Percentiles rank a stretch among this genome's conserved stretches.
These are phyloP conservation scores for Halichondria panicea DNA, from an alignment of 37 sponge, comb jelly and placozoan genomes.

Conservation along the genomic window DNA sequence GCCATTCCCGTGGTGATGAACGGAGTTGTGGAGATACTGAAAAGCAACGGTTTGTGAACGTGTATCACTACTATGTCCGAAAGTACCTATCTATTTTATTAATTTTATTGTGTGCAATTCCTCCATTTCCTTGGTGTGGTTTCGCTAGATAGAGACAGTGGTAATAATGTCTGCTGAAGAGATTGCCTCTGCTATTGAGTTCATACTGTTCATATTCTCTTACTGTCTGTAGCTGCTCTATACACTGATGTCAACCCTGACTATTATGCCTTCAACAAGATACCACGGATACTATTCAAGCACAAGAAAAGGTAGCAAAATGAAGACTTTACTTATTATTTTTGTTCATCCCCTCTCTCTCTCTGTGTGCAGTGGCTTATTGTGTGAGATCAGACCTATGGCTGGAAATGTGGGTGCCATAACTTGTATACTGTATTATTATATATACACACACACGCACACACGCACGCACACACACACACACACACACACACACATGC, in stretches of 20 bases:
- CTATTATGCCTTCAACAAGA: slow-evolving; percentile 24
- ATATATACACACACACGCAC: neutral
- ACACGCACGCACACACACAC: neutral
- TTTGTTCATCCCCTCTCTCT: too few species aligned
- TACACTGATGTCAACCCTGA: slow-evolving; percentile 25
- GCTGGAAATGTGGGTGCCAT: slow-evolving; percentile 26
- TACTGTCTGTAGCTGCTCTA: too few species aligned
- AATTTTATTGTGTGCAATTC: too few species aligned
- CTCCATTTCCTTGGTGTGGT: too few species aligned
- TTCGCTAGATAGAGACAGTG: too few species aligned
- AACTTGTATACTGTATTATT: neutral
- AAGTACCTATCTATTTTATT: too few species aligned
- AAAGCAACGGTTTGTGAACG: neutral
- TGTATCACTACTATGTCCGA: neutral
- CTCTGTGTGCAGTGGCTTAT: slow-evolving; percentile 22
- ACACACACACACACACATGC: neutral
- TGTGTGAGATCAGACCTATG: slow-evolving; percentile 26
- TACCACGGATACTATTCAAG: slow-evolving; percentile 24
- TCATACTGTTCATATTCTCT: too few species aligned
- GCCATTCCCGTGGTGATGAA: neutral
- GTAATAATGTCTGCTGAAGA: too few species aligned
- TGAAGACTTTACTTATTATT: too few species aligned
- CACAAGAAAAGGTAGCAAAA: slow-evolving; percentile 40
- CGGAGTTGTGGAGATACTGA: neutral
- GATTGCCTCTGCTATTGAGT: too few species aligned